Evolutionary conservation across 2,888 invertebrate species (phyloP), one percentile per base, ranked within the genome.

Genomic region (Amphipyra tragopoginis): DNA sequence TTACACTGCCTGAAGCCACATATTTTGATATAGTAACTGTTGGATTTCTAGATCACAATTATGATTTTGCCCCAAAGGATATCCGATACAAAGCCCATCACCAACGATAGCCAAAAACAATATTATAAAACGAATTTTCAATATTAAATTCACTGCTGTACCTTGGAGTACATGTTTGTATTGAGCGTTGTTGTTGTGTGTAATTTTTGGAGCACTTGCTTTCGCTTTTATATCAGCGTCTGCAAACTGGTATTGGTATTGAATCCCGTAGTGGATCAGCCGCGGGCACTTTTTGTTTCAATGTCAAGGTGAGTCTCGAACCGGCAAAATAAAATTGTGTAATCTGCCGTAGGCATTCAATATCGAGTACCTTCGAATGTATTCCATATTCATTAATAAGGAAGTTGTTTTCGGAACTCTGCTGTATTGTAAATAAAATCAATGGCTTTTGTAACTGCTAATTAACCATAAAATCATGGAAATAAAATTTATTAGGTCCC

Each of bases 91-190:
- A 49, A 38, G 4, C 39, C n/a, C n/a, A 43, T 29, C 10, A 42
- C 21, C n/a, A 14, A 33, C 0, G 6, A 14, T 36, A 14, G 34
- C 0, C 3, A 11, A 36, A 36, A 10, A 10, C 2, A 5, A 48
- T n/a, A 8, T 29, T 47, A 14, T 47, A 14, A 34, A 34, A 58
- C n/a, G 15, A 63, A 60, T 39, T 51, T 66, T 45, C 45, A 58
- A 71, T 53, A 72, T 62, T 55, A 65, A 71, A 63, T 75, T 72
- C 66, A 74, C 58, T 61, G 58, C 59, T 68, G 83, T 91, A 93
- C 93, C 93, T 93, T 93, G 83, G 93, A 80, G 90, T 88, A 94
- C 93, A 93, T 93, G 93, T 89, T 93, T 89, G 86, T 85, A 80
- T 87, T 84, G 90, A 83, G 80, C 78, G 90, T 84, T 86, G 88